Conservation (phyloP, 2,113 vertebrate species). For the Oryzias melastigma region DNA sequence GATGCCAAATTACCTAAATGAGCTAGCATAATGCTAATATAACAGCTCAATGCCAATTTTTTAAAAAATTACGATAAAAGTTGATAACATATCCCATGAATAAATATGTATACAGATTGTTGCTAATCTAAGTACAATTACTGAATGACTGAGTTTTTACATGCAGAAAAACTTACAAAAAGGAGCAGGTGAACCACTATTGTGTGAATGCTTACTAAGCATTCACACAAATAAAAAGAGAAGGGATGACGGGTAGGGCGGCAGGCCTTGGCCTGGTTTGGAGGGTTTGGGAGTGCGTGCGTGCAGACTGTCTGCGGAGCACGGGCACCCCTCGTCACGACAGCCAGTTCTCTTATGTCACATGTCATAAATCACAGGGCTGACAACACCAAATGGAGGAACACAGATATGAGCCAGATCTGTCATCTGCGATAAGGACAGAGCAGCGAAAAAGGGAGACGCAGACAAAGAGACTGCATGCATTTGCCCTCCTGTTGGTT, state of each 20-base stretch:
- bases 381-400: slow-evolving; percentile 62
- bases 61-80: too few relatives aligned
- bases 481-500: slow-evolving; percentile 29
- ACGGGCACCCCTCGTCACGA: slow-evolving; percentile 54
- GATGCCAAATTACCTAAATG: too few relatives aligned
- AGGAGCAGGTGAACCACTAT: too few relatives aligned
- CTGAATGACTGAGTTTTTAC: too few relatives aligned
- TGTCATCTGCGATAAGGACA: slow-evolving; percentile 51
- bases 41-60: too few relatives aligned
- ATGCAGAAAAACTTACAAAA: too few relatives aligned
- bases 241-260: slow-evolving; percentile 16
- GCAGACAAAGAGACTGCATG: slow-evolving; percentile 6
- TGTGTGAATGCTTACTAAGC: too few relatives aligned
- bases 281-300: slow-evolving; percentile 23
- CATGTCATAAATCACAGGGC: slow-evolving; percentile 67
- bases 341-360: slow-evolving; percentile 69
- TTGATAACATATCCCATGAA: too few relatives aligned
- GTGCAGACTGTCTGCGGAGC: slow-evolving; percentile 31
- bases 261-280: slow-evolving; percentile 17
- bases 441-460: slow-evolving; percentile 30
- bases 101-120: too few relatives aligned
- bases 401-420: slow-evolving; percentile 61
- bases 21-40: too few relatives aligned
- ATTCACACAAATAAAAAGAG: slow-evolving; percentile 1
- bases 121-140: too few relatives aligned